Evolutionary conservation across 1,140 invertebrate species (phyloP), one percentile per base, ranked within the genome.

Genomic region (Saxidomus purpurata): DNA sequence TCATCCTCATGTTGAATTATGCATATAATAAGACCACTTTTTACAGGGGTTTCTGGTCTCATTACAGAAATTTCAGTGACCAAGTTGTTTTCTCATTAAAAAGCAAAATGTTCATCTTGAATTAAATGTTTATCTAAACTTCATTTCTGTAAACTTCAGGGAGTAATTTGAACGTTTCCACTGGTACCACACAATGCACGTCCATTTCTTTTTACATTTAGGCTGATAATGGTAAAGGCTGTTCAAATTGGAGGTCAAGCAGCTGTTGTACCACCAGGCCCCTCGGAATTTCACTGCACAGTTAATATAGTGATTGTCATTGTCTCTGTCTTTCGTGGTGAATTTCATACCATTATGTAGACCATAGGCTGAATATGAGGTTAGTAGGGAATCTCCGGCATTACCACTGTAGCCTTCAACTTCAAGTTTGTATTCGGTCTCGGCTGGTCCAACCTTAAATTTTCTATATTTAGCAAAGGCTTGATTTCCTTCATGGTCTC

Each of bases 241-340:
- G 52, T 90, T 90, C 63, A 90, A 47, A 82, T 90, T 81, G 52
- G 89, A 43, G 17, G 19, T 36, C 17, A 36, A 83, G 36, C 89
- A 87, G 0, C 28, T 34, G 52, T 82, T 76, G 49, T 76, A 87
- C 89, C 89, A 90, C 84, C 84, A 90, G 9, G 55, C 89, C 40
- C 89, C 89, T 8, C 19, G 34, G 43, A 61, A 90, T 40, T 25
- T 19, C n/a, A n/a, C 13, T 6, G 89, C 83, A 82, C 77, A 82
- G 31, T 87, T 87, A 59, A 4, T 43, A 8, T 4, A 43, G 15
- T 15, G 43, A 9, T 87, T n/a, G 28, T 87, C 83, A 63, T 86
- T 86, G 63, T 87, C 84, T 0, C 34, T 47, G 22, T 90, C 85
- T n/a, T 40, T 36, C 19, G 89, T 90, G 31, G 77, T 34, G 63